Evolutionary conservation across 2,113 vertebrate genomes (phyloP), one percentile per base, ranked within the genome.

Genomic region (Hoplias malabaricus): DNA sequence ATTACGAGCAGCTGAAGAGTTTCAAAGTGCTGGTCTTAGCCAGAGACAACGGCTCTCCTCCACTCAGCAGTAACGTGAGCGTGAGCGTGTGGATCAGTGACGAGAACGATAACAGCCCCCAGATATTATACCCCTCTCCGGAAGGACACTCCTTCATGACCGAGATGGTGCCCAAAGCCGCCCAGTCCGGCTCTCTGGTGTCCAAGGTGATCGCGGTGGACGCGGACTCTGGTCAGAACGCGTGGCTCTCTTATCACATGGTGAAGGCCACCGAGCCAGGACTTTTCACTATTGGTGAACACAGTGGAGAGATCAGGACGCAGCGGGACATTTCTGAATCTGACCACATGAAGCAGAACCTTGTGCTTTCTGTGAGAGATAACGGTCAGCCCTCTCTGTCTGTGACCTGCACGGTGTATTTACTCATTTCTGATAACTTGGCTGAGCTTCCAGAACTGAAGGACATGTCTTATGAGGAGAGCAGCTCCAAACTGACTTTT

Each of bases 161-260:
- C 31, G 89, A 92, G 54, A 78, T 90, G 36, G 84, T 89, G 0
- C 89, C 90, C 3, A 84, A 78, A 8, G 83, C 84, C 0, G 80
- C 88, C 68, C 84, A 90, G 1, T 79, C 83, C 0, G 87, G 89
- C 0, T 88, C 88, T 16, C 77, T 91, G 34, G 82, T 92, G 1
- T 87, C 88, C n/a, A 90, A 90, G 25, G 87, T 89, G 14, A 85
- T 91, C n/a, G 81, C 82, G 54, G 81, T 85, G 8, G 84, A 87
- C 67, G 38, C 65, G 27, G 80, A 86, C 53, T 78, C 81, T 16
- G 71, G 84, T 0, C 84, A 84, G 43, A 86, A 85, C 40, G 61
- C 80, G 1, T 83, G 82, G 53, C 75, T 87, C 10, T 62, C 65
- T 9, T 85, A 78, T 69, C 57, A 84, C 5, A 62, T 88, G 31